Conservation (phyloP, 2,113 vertebrate species). For the Scophthalmus maximus region DNA sequence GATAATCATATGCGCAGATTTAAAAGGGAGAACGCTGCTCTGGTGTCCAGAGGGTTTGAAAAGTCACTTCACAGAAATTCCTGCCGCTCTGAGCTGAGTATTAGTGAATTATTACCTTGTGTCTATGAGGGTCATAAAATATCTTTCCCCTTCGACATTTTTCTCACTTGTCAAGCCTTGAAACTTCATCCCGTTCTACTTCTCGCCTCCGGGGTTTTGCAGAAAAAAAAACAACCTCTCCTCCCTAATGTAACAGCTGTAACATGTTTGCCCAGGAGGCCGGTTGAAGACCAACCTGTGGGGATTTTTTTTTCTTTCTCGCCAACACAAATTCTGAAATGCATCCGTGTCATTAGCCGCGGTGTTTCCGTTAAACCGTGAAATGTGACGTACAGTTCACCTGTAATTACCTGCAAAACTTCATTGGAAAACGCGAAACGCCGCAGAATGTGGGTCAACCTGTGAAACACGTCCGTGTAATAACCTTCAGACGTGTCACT, state of each 20-base stretch:
- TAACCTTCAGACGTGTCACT: slow-evolving; percentile 29
- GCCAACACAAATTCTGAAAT: slow-evolving; percentile 55
- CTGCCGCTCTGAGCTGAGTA: neutral
- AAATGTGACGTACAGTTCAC: slow-evolving; percentile 6
- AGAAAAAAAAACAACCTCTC: slow-evolving; percentile 18
- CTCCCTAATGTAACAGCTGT: slow-evolving; percentile 12
- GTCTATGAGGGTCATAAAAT: neutral
- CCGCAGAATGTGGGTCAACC: slow-evolving; percentile 33
- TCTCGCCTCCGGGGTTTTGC: neutral
- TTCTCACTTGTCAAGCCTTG: slow-evolving; percentile 6
- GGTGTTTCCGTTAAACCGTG: slow-evolving; percentile 40
- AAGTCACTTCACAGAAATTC: neutral
- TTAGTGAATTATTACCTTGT: neutral
- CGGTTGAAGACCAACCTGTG: neutral
- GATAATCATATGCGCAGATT: neutral
- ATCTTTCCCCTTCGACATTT: neutral
- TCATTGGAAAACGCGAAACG: slow-evolving; percentile 22
- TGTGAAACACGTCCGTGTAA: slow-evolving; percentile 51
- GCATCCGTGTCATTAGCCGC: slow-evolving; percentile 42
- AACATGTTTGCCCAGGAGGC: neutral
- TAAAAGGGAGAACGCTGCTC: neutral
- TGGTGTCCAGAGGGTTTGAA: neutral
- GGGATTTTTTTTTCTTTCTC: slow-evolving; percentile 32
- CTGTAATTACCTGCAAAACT: slow-evolving; percentile 44
- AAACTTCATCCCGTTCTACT: neutral